Evolutionary conservation across 1,140 invertebrate species (phyloP).

Genomic region (Geopemphigus sp.): DNA sequence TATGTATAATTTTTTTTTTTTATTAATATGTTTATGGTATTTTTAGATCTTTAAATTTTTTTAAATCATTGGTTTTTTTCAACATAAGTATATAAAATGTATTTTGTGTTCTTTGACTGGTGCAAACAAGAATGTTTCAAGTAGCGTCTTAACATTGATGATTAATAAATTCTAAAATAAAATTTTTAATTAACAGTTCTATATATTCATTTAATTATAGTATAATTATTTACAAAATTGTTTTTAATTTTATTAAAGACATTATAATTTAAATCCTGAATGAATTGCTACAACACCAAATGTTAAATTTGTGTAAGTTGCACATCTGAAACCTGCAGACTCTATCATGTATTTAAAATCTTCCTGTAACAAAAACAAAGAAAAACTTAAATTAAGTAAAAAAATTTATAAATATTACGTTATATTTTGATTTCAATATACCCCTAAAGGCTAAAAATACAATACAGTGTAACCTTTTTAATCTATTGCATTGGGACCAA

Average conservation of each 20-base stretch:
- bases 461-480: background rate
- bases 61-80: constrained; percentile 43
- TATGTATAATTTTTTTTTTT: constrained; percentile 49
- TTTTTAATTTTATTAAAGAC: constrained; percentile 11
- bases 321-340: constrained; percentile 79
- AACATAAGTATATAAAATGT: constrained; percentile 15
- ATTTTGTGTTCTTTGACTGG: constrained; percentile 48
- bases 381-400: background rate
- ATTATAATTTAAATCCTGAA: constrained; percentile 83
- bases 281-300: constrained; percentile 91
- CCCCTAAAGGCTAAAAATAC: background rate
- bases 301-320: constrained; percentile 84
- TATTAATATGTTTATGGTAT: constrained; percentile 45
- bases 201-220: constrained; percentile 43
- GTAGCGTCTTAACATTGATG: constrained; percentile 47
- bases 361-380: constrained; percentile 64
- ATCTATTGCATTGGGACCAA: too few relatives aligned
- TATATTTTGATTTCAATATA: background rate
- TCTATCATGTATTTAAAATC: constrained; percentile 86
- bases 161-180: constrained; percentile 48
- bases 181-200: constrained; percentile 48
- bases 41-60: constrained; percentile 48
- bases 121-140: constrained; percentile 49
- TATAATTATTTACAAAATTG: constrained; percentile 41
- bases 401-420: background rate